Base-by-base conservation (phyloP, 1,140 invertebrate species). In the Aphelenchoides avenae region DNA sequence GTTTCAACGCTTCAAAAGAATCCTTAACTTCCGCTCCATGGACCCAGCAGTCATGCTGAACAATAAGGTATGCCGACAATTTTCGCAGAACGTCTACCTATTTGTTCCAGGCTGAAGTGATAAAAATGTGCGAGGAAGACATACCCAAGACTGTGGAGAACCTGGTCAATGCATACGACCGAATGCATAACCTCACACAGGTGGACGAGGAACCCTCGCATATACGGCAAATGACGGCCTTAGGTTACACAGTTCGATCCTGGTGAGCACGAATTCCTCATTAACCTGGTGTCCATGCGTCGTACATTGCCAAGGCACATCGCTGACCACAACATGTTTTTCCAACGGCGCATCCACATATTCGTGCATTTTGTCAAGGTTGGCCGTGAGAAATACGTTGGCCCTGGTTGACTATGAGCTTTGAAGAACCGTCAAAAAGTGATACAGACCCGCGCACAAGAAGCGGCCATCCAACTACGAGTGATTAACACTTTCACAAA, bases 201-300 rank as follows among this genome's bases (percentile, higher is more conserved):
- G 60, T 59, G 5, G n/a, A 9, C 13, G 11, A n/a, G 13, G 13
- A 39, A 44, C 15, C 11, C n/a, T 36, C n/a, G 11, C 11, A 36
- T 36, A 36, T 13, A 36, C 13, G n/a, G 34, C n/a, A 13, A n/a
- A 13, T 36, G 13, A n/a, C 34, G 13, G 13, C 42, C 62, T 15
- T 9, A 57, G 59, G 9, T 66, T n/a, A 36, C 66, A 18, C 59
- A 63, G 47, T 63, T 63, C 46, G 64, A 63, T 64, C 36, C 61
- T 5, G 31, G 24, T 30, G 61, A 63, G 22, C 61, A 63, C 24
- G 61, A 67, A 20, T 31, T 61, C 27, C 40, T 63, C 24, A 66
- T 63, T 20, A 29, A 40, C 22, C 30, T 63, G 2, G 64, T 51
- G 2, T 11, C 37, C 15, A 20, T 66, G 39, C 20, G 61, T 1